Conservation (phyloP, 2,113 vertebrate species). For the Cavia aperea region DNA sequence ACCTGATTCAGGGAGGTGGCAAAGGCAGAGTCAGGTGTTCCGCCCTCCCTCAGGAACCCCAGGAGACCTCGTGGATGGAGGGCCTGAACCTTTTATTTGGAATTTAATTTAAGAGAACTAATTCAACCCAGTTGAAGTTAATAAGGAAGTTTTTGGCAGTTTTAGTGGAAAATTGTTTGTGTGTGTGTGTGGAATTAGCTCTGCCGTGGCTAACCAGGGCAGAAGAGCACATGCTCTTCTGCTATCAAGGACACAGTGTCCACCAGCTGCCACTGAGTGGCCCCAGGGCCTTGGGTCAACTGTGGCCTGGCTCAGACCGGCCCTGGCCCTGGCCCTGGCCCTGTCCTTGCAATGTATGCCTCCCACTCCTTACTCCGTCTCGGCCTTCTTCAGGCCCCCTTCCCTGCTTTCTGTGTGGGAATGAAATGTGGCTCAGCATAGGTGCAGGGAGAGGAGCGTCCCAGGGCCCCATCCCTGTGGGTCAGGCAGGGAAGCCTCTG, state of each 20-base stretch:
- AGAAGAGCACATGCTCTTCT: not conserved
- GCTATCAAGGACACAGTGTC: not conserved
- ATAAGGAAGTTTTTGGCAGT: not conserved
- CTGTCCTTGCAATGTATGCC: too few relatives aligned
- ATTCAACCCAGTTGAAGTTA: not conserved
- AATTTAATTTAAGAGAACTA: not conserved
- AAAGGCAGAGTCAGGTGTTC: not conserved
- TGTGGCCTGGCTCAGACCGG: not conserved
- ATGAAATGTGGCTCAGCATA: rapidly evolving
- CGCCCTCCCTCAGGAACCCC: not conserved
- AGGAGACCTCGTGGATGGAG: rapidly evolving
- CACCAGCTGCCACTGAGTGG: not conserved
- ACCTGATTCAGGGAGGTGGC: not conserved
- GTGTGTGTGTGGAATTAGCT: not conserved
- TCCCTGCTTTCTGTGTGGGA: not conserved
- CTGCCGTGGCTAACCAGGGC: not conserved
- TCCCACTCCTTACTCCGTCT: not conserved
- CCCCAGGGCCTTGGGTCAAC: not conserved
- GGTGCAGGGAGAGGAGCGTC: too few relatives aligned
- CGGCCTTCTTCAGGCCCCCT: not conserved
- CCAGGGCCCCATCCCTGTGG: not conserved
- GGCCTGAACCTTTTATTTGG: not conserved
- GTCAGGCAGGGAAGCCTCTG: not conserved
- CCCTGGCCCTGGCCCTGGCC: not conserved
- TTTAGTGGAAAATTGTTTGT: not conserved